Conservation (phyloP, 2,888 invertebrate species). For the Drosophila tanythrix region DNA sequence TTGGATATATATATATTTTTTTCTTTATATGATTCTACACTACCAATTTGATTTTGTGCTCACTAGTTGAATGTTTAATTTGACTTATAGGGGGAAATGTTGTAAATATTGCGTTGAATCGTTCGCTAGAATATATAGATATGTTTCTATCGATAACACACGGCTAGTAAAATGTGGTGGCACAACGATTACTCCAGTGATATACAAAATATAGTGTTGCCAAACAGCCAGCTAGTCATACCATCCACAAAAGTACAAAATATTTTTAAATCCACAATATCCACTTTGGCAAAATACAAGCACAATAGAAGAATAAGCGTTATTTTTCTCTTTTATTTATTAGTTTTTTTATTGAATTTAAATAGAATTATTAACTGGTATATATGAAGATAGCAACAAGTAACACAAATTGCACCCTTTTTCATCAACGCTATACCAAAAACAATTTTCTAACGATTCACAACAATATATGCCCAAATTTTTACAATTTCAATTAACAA, state of each 20-base stretch:
- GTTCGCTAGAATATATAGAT: slow-evolving; percentile 33
- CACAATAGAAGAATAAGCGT: background rate
- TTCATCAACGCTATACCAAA: slow-evolving; percentile 62
- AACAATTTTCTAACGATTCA: slow-evolving; percentile 77
- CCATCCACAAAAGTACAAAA: background rate
- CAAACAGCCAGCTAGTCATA: background rate
- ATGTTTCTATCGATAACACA: slow-evolving; percentile 33
- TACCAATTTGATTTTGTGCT: slow-evolving; percentile 3
- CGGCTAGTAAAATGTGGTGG: slow-evolving; percentile 18
- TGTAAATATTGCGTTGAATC: slow-evolving; percentile 50
- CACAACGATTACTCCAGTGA: slow-evolving; percentile 15
- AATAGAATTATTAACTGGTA: slow-evolving; percentile 76
- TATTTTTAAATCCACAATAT: background rate
- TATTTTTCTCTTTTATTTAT: slow-evolving; percentile 22
- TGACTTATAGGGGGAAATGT: slow-evolving; percentile 22
- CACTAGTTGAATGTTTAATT: slow-evolving; percentile 38
- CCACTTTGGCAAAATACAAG: background rate
- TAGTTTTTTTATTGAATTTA: slow-evolving; percentile 55
- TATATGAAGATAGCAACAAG: slow-evolving; percentile 78
- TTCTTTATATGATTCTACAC: background rate
- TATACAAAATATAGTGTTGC: slow-evolving; percentile 20
- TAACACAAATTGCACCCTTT: slow-evolving; percentile 66
- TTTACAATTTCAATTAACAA: slow-evolving; percentile 55
- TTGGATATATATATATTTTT: slow-evolving; percentile 2
- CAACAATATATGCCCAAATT: slow-evolving; percentile 65